A percentile compares a stretch with the other conserved stretches of the same genome.
Conservation (phyloP, 2,797 vertebrate genomes). For the Arvicola amphibius region DNA sequence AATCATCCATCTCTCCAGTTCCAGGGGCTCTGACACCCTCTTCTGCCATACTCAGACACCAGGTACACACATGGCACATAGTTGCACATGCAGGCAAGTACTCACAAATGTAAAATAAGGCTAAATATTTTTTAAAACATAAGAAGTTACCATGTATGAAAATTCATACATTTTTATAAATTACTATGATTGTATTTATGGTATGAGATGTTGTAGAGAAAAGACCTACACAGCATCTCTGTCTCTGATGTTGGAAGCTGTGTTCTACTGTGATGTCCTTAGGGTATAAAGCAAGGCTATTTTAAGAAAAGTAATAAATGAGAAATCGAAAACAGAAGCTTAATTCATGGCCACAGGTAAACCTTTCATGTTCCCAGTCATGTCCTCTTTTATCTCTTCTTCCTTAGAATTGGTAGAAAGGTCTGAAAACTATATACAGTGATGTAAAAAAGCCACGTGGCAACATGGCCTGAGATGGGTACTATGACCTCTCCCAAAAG, state of each 20-base stretch:
- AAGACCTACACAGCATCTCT: neutral
- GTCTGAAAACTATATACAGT: neutral
- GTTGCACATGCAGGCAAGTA: neutral
- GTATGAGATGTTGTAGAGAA: neutral
- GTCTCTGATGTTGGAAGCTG: neutral
- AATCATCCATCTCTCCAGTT: neutral
- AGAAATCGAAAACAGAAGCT: conserved; percentile 4
- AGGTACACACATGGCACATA: neutral
- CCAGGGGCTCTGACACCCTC: neutral
- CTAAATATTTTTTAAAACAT: conserved; percentile 18
- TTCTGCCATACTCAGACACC: neutral
- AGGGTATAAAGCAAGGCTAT: neutral
- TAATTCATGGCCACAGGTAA: conserved; percentile 1
- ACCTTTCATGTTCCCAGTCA: neutral
- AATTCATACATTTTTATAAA: neutral
- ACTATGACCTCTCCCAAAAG: neutral
- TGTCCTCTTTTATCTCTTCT: conserved; percentile 32
- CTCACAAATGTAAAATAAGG: neutral
- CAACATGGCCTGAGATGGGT: neutral
- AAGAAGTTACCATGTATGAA: conserved; percentile 27
- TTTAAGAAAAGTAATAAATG: neutral
- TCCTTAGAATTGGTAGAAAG: conserved; percentile 20
- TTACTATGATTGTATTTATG: neutral
- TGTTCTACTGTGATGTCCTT: neutral
- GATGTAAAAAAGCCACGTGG: neutral